These are phyloP conservation scores for Cnemophilus loriae DNA, from an alignment of 2,113 vertebrate genomes.

Conservation along the genomic window DNA sequence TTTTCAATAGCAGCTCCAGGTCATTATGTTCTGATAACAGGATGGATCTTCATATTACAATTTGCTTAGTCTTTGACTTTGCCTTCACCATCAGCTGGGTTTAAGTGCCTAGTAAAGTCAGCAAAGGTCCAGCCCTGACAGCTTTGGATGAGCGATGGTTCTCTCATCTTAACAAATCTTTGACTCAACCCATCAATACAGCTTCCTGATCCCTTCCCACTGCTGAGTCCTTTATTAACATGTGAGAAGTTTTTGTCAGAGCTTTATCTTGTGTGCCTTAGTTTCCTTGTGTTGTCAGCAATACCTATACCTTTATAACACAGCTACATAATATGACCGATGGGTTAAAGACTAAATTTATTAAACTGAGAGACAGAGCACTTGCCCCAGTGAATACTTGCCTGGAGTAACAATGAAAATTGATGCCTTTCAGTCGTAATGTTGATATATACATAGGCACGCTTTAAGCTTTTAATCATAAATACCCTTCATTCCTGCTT, in stretches of 20 bases:
- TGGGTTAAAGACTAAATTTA: not conserved
- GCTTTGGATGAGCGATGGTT: not conserved
- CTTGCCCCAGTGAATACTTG: not conserved
- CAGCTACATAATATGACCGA: not conserved
- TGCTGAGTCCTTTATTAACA: not conserved
- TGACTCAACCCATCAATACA: not conserved
- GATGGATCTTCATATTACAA: not conserved
- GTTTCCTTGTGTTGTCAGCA: not conserved
- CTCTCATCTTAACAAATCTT: not conserved
- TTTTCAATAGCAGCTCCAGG: not conserved
- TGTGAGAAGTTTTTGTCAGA: not conserved
- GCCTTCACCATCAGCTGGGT: not conserved
- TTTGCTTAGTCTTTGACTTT: not conserved
- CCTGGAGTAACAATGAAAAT: not conserved
- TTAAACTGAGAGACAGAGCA: constrained; percentile 16
- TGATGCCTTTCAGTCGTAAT: not conserved
- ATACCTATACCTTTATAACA: not conserved
- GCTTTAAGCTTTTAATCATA: constrained; percentile 13
- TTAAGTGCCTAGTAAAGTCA: not conserved
- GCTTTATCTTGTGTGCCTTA: not conserved
- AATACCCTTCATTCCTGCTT: not conserved
- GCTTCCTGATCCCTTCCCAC: not conserved
- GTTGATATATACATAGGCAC: not conserved
- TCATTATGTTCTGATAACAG: not conserved
- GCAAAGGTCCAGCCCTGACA: not conserved